A percentile compares a stretch with the other conserved stretches of the same genome.
These are phyloP conservation scores for Leptobrachium leishanense DNA, from an alignment of 2,113 vertebrate species.

Conservation along the genomic window DNA sequence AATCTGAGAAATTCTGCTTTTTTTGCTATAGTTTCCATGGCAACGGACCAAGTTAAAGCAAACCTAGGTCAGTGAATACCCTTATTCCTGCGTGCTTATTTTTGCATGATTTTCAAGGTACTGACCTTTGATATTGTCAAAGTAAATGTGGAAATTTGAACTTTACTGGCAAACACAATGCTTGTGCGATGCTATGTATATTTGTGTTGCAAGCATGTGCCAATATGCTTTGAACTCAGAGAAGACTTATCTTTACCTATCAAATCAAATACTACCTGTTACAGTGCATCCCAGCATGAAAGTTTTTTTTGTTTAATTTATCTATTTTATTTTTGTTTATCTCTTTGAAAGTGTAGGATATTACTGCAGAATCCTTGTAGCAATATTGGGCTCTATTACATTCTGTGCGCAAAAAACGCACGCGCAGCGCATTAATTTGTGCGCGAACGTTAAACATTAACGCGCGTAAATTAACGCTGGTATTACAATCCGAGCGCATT, in stretches of 20 bases:
- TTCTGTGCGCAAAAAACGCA: too few relatives aligned
- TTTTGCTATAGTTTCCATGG: slow-evolving; percentile 43
- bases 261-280: neutral
- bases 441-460: too few relatives aligned
- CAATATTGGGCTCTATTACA: too few relatives aligned
- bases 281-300: too few relatives aligned
- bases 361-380: too few relatives aligned
- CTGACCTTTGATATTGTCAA: slow-evolving; percentile 33
- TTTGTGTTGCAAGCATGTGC: slow-evolving; percentile 2
- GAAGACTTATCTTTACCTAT: neutral
- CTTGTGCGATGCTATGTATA: slow-evolving; percentile 16
- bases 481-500: too few relatives aligned
- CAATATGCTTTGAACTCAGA: neutral
- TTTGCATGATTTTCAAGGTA: slow-evolving; percentile 21
- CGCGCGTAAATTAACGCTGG: too few relatives aligned
- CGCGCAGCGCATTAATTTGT: too few relatives aligned
- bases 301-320: too few relatives aligned
- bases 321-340: too few relatives aligned
- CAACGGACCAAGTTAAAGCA: slow-evolving; percentile 29
- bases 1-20: slow-evolving; percentile 4
- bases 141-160: slow-evolving; percentile 12
- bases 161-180: neutral
- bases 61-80: slow-evolving; percentile 15
- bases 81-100: slow-evolving; percentile 40
- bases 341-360: too few relatives aligned